Evolutionary conservation across 2,888 invertebrate genomes (phyloP), one percentile per base, ranked within the genome.

Genomic region (Apoda limacodes): DNA sequence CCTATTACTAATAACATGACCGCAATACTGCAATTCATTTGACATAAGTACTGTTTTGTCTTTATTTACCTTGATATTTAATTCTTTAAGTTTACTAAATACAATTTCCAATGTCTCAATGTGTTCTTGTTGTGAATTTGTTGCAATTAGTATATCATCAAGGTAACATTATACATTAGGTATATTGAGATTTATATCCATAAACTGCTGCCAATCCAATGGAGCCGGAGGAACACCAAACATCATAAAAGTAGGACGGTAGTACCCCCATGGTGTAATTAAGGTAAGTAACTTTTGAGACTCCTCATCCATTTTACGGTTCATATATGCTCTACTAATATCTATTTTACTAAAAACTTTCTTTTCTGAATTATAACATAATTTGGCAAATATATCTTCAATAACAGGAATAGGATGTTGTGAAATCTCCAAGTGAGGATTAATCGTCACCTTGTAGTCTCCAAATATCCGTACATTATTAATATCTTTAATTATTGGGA

Each of bases 301-400:
- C 25, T 30, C 25, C 5, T 23, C 9, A 30, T 25, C 25, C 24
- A 30, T 30, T 25, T 11, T 19, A 9, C 17, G 14, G n/a, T 30
- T 30, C 30, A 30, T 30, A 13, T 30, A 30, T 7, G 30, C 24
- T 17, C 25, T 30, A 19, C 30, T 23, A 10, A 30, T n/a, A 25
- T 30, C 30, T n/a, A 30, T 30, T 17, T 17, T 17, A 17, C 17
- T 17, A 17, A 17, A 17, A 7, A 17, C 17, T 17, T 17, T 17
- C 17, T 5, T 5, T 17, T 17, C 7, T 6, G 17, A 17, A 17
- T 17, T 7, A 17, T 7, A n/a, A 17, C 17, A 17, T 17, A 17
- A 17, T 17, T 17, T 17, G 17, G 17, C 17, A 30, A 30, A 30
- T 12, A 25, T 30, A 13, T 30, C 30, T 3, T 30, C 30, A 13